Evolutionary conservation across 2,797 vertebrate species (phyloP), one percentile per base, ranked within the genome.

Genomic region (Thamnophis elegans): DNA sequence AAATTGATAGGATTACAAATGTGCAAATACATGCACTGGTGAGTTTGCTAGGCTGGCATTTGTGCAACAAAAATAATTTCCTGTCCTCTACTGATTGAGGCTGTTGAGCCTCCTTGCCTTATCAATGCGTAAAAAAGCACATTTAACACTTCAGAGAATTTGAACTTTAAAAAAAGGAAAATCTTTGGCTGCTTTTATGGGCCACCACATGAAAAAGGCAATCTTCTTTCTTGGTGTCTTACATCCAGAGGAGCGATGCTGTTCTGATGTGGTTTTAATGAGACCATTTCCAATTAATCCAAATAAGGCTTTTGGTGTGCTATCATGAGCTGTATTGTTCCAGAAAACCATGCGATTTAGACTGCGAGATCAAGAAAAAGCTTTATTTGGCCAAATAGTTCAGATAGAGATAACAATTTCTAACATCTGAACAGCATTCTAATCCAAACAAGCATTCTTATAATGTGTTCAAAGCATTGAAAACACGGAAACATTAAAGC

Each of bases 101-200:
- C 8, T 20, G 53, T 90, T 85, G 59, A 90, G 65, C 91, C 94
- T 95, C 93, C 78, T 92, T 42, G 65, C 85, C 55, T 20, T 92
- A 82, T 62, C 91, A 91, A 89, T 60, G 89, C 65, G 60, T 55
- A 56, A 59, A 60, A 91, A 51, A 73, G n/a, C 92, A 42, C 85
- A 90, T 90, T 95, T 91, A 95, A 93, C 89, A 95, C 87, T 55
- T 89, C 89, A 59, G 0, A 0, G 14, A 9, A 20, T 59, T 94
- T 55, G 87, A 85, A 93, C 12, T 90, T 90, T 89, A 47, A 10
- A 42, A 22, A 4, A 4, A 1, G 60, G 60, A 92, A 94, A 95
- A 92, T 92, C 85, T 78, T 22, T 93, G 82, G 92, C 0, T 22
- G 65, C 68, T 60, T 62, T 90, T 95, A 55, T 0, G 1, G 94